These are phyloP conservation scores for Camponotus vicinus DNA, from an alignment of 1,140 invertebrate species.

Conservation along the genomic window DNA sequence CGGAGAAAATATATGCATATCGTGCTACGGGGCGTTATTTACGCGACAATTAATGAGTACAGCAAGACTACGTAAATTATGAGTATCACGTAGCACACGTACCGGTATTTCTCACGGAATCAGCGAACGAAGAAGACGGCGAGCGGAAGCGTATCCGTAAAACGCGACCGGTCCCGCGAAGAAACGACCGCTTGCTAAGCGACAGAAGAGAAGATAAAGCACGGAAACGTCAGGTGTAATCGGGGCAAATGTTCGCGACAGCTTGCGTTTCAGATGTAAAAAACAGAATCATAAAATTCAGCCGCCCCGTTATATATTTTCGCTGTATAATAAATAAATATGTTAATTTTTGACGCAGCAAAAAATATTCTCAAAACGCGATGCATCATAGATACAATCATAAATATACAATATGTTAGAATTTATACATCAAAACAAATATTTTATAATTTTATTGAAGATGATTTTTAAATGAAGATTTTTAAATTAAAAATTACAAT, in stretches of 20 bases:
- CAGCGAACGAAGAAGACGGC: background rate
- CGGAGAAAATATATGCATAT: conserved; percentile 51
- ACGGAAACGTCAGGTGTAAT: conserved; percentile 1
- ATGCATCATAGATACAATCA: background rate
- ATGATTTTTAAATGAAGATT: background rate
- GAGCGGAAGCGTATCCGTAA: conserved; percentile 24
- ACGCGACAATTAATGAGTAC: conserved; percentile 61
- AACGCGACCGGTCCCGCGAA: background rate
- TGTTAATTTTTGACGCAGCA: background rate
- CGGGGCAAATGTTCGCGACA: background rate
- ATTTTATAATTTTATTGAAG: background rate
- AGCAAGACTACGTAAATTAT: conserved; percentile 59
- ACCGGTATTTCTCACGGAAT: conserved; percentile 27
- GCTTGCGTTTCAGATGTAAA: background rate
- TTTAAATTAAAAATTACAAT: conserved; percentile 1
- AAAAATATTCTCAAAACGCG: background rate
- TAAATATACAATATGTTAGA: background rate
- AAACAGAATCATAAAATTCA: background rate
- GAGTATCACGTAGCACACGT: conserved; percentile 34
- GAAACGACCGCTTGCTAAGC: background rate
- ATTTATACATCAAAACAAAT: background rate
- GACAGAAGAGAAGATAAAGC: background rate
- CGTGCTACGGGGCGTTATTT: conserved; percentile 66
- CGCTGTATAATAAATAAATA: background rate
- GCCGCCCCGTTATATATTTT: background rate